Base-by-base conservation (phyloP, 2,797 vertebrate genomes). In the Alcedo atthis region DNA sequence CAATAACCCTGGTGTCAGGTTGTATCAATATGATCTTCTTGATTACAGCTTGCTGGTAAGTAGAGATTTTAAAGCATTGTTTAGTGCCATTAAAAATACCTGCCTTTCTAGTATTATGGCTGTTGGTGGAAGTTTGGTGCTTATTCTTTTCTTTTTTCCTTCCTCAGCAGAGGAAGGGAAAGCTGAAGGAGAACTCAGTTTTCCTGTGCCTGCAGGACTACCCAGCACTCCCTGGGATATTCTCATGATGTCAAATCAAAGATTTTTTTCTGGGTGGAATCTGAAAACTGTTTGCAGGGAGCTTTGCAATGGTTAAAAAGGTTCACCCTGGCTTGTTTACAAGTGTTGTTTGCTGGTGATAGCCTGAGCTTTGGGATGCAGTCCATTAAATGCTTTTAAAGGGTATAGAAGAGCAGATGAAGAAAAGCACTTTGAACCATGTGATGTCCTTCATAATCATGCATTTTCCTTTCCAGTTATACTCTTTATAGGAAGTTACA, bases 1-100 rank as follows among this genome's bases (percentile, higher is more conserved):
- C 22, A 99, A 99, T 97, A 99, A 99, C 90, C 99, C 99, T 6
- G 98, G 97, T 6, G 89, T 99, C 92, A 98, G 99, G 46, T 96
- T 99, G 57, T 99, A 98, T 95, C 94, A 98, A 49, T 99, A 98
- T 93, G 84, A 98, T 90, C 63, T 67, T 26, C 28, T 78, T 73
- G 97, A 98, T 94, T 98, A 97, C 68, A 87, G 82, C 19, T 70
- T 99, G 94, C 33, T 98, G 98, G 99, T 99, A 96, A 97, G 98
- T 96, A 16, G 83, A 46, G 45, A 35, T 74, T 83, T 75, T 81
- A 78, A 88, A 76, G 49, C 25, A 19, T 62, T 59, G 6, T 61
- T 87, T 76, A 40, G 13, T 8, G 8, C 64, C 19, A 70, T 49
- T 70, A 69, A 94, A 67, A 89, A 49, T 32, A 48, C 68, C 48